Percentiles rank a stretch among this genome's conserved stretches.
Evolutionary conservation across 1,140 invertebrate genomes (phyloP).

Genomic region (Sminthurinus signatus): DNA sequence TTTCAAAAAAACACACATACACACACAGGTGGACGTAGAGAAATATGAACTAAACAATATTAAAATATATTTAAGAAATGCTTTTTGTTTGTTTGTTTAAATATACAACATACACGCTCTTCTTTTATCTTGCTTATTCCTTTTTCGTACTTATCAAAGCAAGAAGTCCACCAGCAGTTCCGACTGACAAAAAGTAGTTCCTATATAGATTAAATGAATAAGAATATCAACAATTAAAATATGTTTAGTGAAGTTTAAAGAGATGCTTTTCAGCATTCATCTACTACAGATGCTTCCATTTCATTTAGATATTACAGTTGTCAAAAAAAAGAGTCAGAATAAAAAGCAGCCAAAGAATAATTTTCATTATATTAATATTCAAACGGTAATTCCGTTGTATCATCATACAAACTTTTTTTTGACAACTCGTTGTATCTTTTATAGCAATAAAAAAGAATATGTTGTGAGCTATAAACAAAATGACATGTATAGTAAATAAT

Average conservation of each 20-base stretch:
- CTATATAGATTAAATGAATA: constrained; percentile 45
- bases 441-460: not conserved
- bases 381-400: constrained; percentile 12
- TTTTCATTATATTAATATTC: constrained; percentile 9
- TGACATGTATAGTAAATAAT: no score
- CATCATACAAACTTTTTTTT: constrained; percentile 8
- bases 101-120: no score
- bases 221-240: not conserved
- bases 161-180: constrained; percentile 71
- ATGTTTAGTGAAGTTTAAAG: no score
- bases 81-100: no score
- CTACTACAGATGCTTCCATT: no score
- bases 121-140: constrained; percentile 46
- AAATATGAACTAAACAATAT: no score
- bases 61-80: no score
- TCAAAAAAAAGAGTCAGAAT: not conserved
- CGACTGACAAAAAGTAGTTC: constrained; percentile 87
- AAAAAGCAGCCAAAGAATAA: constrained; percentile 8
- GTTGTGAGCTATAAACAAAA: no score
- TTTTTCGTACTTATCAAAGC: constrained; percentile 85
- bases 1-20: no score
- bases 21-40: no score
- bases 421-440: not conserved
- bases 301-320: not conserved
- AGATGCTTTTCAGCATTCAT: no score